These are phyloP conservation scores for Nyleta sp. DNA, from an alignment of 2,888 invertebrate species.

Conservation along the genomic window DNA sequence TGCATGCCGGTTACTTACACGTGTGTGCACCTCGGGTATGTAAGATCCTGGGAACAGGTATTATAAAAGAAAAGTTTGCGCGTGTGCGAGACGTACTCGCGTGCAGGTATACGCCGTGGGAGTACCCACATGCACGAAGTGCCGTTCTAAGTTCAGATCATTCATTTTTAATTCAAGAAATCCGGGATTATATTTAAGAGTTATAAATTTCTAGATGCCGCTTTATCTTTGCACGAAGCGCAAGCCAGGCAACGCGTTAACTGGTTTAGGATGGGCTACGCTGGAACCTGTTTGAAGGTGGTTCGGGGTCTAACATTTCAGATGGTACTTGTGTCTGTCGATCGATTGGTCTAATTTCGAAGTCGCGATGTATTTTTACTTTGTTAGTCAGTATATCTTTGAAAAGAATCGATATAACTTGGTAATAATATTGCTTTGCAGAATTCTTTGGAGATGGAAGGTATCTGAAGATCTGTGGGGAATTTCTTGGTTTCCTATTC, in stretches of 20 bases:
- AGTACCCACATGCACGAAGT: conserved; percentile 33
- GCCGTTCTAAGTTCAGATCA: conserved; percentile 56
- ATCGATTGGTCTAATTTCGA: not conserved
- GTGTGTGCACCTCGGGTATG: conserved; percentile 10
- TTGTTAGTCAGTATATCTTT: too few species aligned
- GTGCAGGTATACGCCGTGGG: conserved; percentile 40
- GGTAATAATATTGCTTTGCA: too few species aligned
- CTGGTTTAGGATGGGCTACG: conserved; percentile 12
- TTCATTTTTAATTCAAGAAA: conserved; percentile 44
- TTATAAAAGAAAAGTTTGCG: conserved; percentile 42
- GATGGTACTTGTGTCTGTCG: too few species aligned
- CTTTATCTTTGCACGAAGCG: conserved; percentile 1
- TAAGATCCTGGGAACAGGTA: conserved; percentile 58
- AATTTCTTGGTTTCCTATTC: too few species aligned
- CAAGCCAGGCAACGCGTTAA: conserved; percentile 15
- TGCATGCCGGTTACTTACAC: conserved; percentile 27
- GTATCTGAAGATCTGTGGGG: too few species aligned
- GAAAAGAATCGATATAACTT: too few species aligned
- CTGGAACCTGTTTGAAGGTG: conserved; percentile 20
- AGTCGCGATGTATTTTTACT: not conserved
- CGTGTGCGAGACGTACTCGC: conserved; percentile 22
- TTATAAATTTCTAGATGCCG: conserved; percentile 21
- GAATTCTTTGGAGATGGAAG: too few species aligned
- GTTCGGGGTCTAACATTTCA: not conserved
- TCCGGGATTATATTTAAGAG: conserved; percentile 37